Evolutionary conservation across 2,888 invertebrate genomes (phyloP).

Genomic region (Creontiades dilutus): DNA sequence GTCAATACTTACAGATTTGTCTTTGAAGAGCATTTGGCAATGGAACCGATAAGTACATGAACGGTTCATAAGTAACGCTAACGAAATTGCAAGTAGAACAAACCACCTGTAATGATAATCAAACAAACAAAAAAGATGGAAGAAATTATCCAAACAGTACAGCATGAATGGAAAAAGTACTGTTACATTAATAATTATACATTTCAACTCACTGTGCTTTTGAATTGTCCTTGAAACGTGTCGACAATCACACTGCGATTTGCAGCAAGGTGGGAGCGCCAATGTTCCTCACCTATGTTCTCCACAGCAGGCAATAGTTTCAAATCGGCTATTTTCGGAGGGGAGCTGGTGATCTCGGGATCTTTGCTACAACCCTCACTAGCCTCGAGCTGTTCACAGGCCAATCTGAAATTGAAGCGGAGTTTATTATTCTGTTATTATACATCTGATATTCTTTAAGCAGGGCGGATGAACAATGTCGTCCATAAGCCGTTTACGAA

Average conservation of each 20-base stretch:
- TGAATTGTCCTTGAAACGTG: constrained; percentile 84
- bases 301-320: constrained; percentile 75
- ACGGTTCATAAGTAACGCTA: constrained; percentile 84
- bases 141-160: neutral
- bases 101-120: constrained; percentile 80
- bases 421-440: neutral
- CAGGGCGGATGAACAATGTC: too few relatives aligned
- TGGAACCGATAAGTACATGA: constrained; percentile 85
- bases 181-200: neutral
- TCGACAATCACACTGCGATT: constrained; percentile 82
- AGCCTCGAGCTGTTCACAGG: constrained; percentile 21
- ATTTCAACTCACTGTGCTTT: constrained; percentile 80
- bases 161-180: neutral
- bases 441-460: too few relatives aligned
- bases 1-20: constrained; percentile 79
- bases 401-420: constrained; percentile 9
- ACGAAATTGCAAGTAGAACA: constrained; percentile 82
- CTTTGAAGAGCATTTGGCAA: constrained; percentile 83
- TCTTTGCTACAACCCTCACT: constrained; percentile 40
- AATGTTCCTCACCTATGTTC: constrained; percentile 80
- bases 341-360: neutral
- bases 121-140: neutral
- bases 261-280: constrained; percentile 81
- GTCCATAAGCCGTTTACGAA: too few relatives aligned
- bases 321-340: constrained; percentile 52